Base-by-base conservation (phyloP, 2,113 vertebrate genomes). In the Sorex araneus region DNA sequence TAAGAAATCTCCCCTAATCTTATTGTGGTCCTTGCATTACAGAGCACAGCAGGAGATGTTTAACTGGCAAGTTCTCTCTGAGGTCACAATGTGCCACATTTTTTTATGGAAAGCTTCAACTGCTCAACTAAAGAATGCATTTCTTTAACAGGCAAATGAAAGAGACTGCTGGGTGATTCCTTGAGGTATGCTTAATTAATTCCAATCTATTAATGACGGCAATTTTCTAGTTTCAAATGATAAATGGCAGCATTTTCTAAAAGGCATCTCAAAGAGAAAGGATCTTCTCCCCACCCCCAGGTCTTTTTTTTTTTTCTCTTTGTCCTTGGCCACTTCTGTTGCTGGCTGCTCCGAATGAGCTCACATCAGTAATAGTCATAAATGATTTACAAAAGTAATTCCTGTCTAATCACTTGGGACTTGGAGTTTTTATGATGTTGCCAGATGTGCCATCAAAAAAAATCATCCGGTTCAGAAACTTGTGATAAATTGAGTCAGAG, bases 331-430 rank as follows among this genome's bases (percentile, higher is more conserved):
- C 0, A 32, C 87, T 97, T 96, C 93, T 97, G 36, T 97, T 80
- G 83, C 87, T 92, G 84, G 75, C 92, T 97, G 91, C 84, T 88
- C 85, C 94, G 95, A 96, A 96, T 93, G 96, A 97, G 96, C 90
- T 96, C 96, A 93, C 94, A 85, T 96, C 91, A 94, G 96, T 97
- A 97, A 96, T 97, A 96, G 97, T 98, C 97, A 98, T 97, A 97
- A 98, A 97, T 98, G 97, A 98, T 98, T 98, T 97, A 97, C 96
- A 97, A 97, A 97, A 97, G 97, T 97, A 96, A 98, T 98, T 98
- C 96, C 97, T 97, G 96, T 95, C 96, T 97, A 97, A 97, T 97
- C 97, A 91, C 94, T 97, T 93, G 97, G 97, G 97, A 97, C 87
- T 94, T 96, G 91, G 96, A 84, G 97, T 95, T 98, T 98, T 98